Conservation (phyloP, 2,888 invertebrate genomes). For the Xestoiulus laeticollis region DNA sequence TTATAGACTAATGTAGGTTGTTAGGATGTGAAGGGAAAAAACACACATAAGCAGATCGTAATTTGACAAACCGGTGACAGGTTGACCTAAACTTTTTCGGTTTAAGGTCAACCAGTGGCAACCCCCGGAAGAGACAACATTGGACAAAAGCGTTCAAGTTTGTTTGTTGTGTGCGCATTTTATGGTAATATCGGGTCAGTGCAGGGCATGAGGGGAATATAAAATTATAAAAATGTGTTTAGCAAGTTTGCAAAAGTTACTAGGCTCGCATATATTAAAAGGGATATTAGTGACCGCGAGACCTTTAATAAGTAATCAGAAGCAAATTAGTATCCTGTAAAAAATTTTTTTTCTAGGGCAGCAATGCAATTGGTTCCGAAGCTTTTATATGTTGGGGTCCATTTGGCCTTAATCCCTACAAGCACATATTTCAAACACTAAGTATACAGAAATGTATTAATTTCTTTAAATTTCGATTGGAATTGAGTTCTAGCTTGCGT, state of each 20-base stretch:
- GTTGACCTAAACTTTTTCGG: constrained; percentile 39
- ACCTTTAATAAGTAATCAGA: background rate
- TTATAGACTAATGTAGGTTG: background rate
- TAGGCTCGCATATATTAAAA: background rate
- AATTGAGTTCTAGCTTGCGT: no score
- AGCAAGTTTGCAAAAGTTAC: background rate
- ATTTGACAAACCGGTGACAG: constrained; percentile 30
- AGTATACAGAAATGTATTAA: background rate
- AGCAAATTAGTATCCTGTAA: background rate
- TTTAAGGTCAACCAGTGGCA: constrained; percentile 25
- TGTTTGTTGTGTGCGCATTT: constrained; percentile 23
- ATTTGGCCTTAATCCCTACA: constrained; percentile 29
- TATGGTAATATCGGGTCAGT: constrained; percentile 41
- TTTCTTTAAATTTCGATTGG: background rate
- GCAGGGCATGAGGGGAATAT: constrained; percentile 20
- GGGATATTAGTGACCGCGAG: constrained; percentile 41
- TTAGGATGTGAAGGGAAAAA: background rate
- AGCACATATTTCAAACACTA: background rate
- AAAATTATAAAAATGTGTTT: background rate
- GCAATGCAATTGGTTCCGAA: background rate
- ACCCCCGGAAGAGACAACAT: constrained; percentile 41
- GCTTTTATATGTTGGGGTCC: background rate
- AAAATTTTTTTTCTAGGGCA: constrained; percentile 31
- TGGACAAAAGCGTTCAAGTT: constrained; percentile 31
- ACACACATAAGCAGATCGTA: background rate